phyloP scores from a whole-genome alignment of 2,888 invertebrate species.

The Myopa testacea region DNA sequence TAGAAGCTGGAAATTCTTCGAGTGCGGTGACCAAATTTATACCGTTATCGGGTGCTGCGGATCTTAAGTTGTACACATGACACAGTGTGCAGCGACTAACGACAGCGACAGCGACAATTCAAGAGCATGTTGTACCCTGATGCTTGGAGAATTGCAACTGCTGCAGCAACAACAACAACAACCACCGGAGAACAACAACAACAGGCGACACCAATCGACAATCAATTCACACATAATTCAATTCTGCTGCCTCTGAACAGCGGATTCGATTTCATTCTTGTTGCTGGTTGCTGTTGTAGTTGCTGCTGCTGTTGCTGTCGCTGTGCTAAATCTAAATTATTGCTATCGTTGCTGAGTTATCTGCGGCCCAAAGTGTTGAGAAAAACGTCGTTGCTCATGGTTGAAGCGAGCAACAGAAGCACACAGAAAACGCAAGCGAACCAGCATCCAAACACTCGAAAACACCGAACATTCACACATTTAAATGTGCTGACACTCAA shows the following conservation, averaged over 20 bases:
- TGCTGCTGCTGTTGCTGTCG: too few relatives aligned
- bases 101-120: constrained; percentile 47
- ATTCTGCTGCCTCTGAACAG: neutral
- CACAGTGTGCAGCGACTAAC: constrained; percentile 3
- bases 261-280: constrained; percentile 7
- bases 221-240: constrained; percentile 49
- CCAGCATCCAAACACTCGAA: too few relatives aligned
- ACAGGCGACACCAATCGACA: constrained; percentile 48
- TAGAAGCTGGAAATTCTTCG: neutral
- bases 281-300: neutral
- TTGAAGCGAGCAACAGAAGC: neutral
- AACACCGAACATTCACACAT: too few relatives aligned
- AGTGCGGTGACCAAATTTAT: neutral
- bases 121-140: constrained; percentile 43
- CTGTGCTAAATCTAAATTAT: constrained; percentile 7
- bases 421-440: neutral
- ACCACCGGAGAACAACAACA: constrained; percentile 18
- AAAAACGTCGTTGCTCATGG: neutral
- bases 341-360: constrained; percentile 15
- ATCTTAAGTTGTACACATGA: neutral
- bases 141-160: constrained; percentile 43
- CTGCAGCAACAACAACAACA: constrained; percentile 26
- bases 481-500: too few relatives aligned
- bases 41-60: neutral
- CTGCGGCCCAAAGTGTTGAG: neutral